Evolutionary conservation across 2,113 vertebrate genomes (phyloP).

Genomic region (Ammodytes dubius): DNA sequence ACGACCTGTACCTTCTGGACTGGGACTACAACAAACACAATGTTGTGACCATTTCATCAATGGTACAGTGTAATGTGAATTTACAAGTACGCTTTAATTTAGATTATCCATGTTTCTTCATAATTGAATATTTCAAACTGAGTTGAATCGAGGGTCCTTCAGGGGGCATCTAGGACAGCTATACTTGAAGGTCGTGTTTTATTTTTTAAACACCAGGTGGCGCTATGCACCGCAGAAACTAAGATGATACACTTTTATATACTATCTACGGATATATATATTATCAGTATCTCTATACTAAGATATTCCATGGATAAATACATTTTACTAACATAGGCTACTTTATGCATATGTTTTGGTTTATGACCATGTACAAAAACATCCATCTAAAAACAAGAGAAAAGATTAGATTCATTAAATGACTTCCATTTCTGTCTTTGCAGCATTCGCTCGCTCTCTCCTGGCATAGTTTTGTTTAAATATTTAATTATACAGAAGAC

Average conservation of each 20-base stretch:
- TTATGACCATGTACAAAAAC: too few species aligned
- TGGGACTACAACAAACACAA: neutral
- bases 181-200: neutral
- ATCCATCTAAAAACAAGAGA: too few species aligned
- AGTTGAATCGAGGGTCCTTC: conserved; percentile 48
- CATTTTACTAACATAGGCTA: too few species aligned
- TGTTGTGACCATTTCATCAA: neutral
- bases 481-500: too few species aligned
- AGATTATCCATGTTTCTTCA: neutral
- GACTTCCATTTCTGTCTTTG: too few species aligned
- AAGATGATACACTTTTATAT: neutral
- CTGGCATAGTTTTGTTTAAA: too few species aligned
- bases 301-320: too few species aligned
- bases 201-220: conserved; percentile 40
- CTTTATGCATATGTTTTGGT: too few species aligned
- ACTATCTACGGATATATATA: neutral
- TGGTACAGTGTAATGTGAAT: fast-evolving
- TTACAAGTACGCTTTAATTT: neutral
- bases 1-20: neutral
- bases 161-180: conserved; percentile 62
- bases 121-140: neutral
- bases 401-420: too few species aligned
- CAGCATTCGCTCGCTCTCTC: too few species aligned
- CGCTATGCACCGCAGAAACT: conserved; percentile 22
- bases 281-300: too few species aligned